Evolutionary conservation across 1,140 invertebrate species (phyloP).

Genomic region (Brachionus sp.): DNA sequence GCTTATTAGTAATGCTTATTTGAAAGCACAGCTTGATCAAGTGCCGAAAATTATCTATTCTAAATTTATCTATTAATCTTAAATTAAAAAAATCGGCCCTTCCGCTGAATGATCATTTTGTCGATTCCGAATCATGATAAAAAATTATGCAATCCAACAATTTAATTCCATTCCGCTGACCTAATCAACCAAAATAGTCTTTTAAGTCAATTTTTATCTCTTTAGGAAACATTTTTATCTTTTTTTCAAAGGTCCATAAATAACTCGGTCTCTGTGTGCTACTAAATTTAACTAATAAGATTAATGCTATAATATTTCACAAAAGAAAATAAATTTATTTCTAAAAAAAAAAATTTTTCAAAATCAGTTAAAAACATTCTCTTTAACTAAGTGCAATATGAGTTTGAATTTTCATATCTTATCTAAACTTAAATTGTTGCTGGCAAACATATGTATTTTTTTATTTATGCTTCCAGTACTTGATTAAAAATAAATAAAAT

Average conservation of each 20-base stretch:
- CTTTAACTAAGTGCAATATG: no score
- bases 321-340: no score
- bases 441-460: no score
- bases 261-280: background rate
- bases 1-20: background rate
- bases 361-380: no score
- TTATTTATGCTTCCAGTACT: no score
- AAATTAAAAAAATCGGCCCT: background rate
- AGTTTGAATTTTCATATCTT: no score
- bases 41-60: background rate
- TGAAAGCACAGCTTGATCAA: slow-evolving; percentile 5
- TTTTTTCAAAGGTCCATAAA: background rate
- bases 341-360: no score
- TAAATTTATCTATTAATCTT: background rate
- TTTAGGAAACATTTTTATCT: background rate
- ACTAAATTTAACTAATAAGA: background rate
- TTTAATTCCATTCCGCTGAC: background rate
- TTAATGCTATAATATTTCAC: background rate
- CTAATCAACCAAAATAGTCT: background rate
- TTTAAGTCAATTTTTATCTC: background rate
- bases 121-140: background rate
- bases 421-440: no score
- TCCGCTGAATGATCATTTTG: background rate
- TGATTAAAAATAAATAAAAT: no score
- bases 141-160: background rate